phyloP scores from a whole-genome alignment of 2,113 vertebrate species.

The Alethe diademata region DNA sequence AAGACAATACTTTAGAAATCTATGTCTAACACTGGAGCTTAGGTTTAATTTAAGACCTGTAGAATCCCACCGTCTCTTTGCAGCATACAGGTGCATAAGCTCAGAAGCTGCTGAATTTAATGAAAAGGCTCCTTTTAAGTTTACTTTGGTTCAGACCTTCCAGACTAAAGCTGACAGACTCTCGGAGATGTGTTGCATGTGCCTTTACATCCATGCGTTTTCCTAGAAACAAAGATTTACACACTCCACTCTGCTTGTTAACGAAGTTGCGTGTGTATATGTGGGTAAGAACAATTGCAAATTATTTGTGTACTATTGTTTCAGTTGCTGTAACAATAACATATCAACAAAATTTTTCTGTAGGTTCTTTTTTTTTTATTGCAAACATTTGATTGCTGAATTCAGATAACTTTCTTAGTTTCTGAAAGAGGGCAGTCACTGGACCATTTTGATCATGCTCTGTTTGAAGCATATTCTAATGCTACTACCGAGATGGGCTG shows the following conservation, averaged over 20 bases:
- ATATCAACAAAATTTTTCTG: background rate
- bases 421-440: background rate
- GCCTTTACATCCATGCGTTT: background rate
- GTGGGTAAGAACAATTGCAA: background rate
- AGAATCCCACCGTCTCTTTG: background rate
- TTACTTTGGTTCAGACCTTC: background rate
- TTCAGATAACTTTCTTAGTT: background rate
- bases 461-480: background rate
- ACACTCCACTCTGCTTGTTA: background rate
- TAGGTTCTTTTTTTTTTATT: background rate
- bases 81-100: background rate
- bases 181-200: rapidly evolving
- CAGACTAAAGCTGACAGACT: background rate
- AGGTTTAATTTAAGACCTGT: background rate
- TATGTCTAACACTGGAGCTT: rapidly evolving
- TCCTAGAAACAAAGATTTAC: background rate
- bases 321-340: background rate
- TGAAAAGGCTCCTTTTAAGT: background rate
- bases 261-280: background rate
- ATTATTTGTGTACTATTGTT: background rate
- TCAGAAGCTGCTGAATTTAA: background rate
- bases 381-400: background rate
- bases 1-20: background rate
- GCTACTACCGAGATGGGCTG: background rate
- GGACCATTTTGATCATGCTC: background rate